These are phyloP conservation scores for Achatina immaculata DNA, from an alignment of 1,140 invertebrate genomes.

Conservation along the genomic window DNA sequence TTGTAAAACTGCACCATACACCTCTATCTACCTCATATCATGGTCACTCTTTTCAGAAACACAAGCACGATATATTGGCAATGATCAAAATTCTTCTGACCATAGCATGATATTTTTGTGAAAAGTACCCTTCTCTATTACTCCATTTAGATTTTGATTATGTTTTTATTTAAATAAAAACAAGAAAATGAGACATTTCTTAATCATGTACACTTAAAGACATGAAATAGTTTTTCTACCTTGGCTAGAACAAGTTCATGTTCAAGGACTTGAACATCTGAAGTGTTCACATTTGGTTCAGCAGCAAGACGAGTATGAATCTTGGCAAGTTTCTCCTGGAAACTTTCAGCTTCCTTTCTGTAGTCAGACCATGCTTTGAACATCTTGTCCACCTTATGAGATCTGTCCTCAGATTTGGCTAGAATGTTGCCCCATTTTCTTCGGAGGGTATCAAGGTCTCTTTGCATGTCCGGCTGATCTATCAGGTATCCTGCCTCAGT, in stretches of 20 bases:
- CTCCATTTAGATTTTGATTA: too few relatives aligned
- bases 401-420: slow-evolving; percentile 56
- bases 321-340: slow-evolving; percentile 61
- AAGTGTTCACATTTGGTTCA: slow-evolving; percentile 60
- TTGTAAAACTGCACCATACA: too few relatives aligned
- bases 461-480: slow-evolving; percentile 74
- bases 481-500: slow-evolving; percentile 66
- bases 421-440: slow-evolving; percentile 69
- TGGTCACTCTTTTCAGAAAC: too few relatives aligned
- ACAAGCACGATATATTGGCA: too few relatives aligned
- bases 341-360: slow-evolving; percentile 55
- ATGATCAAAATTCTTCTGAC: too few relatives aligned
- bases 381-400: slow-evolving; percentile 61
- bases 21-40: too few relatives aligned
- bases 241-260: slow-evolving; percentile 65
- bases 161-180: too few relatives aligned
- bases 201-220: too few relatives aligned
- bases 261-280: slow-evolving; percentile 64
- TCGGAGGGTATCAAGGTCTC: slow-evolving; percentile 68
- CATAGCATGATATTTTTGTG: too few relatives aligned
- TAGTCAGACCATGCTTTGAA: slow-evolving; percentile 59
- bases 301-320: slow-evolving; percentile 55
- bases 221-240: too few relatives aligned
- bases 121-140: too few relatives aligned
- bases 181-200: too few relatives aligned